Conservation (phyloP, 2,888 invertebrate genomes). For the Pandemis cinnamomeana region DNA sequence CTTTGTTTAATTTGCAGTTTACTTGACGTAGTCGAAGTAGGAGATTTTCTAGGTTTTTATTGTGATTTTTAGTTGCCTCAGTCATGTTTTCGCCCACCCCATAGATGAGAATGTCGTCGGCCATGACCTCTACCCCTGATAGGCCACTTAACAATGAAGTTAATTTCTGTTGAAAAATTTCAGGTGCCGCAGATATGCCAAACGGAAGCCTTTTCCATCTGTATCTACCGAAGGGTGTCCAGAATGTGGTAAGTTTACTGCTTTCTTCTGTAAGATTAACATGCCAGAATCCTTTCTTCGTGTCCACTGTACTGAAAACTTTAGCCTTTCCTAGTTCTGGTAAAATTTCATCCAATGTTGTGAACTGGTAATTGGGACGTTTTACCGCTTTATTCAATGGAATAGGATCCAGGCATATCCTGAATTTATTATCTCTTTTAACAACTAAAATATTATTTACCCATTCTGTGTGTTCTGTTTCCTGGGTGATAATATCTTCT, state of each 20-base stretch:
- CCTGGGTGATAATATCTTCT: not conserved
- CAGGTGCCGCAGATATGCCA: not conserved
- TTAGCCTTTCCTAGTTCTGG: not conserved
- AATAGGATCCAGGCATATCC: not conserved
- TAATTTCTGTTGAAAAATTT: not conserved
- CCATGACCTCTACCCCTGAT: not conserved
- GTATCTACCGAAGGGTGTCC: not conserved
- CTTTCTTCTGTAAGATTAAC: not conserved
- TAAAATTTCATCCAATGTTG: conserved; percentile 7
- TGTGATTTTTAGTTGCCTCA: not conserved
- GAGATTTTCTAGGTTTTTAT: not conserved
- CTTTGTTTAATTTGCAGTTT: not conserved
- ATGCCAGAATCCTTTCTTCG: not conserved
- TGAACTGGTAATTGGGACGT: not conserved
- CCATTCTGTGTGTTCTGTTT: not conserved
- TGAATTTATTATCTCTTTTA: not conserved
- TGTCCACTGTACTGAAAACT: not conserved
- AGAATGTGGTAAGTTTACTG: not conserved
- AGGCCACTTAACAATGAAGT: not conserved
- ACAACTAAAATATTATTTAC: not conserved
- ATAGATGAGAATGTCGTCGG: not conserved
- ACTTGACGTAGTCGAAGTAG: not conserved
- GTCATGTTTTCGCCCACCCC: not conserved
- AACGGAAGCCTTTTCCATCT: not conserved
- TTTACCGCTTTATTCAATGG: not conserved